Base-by-base conservation (phyloP, 2,888 invertebrate genomes). In the Lycaena phlaeas region DNA sequence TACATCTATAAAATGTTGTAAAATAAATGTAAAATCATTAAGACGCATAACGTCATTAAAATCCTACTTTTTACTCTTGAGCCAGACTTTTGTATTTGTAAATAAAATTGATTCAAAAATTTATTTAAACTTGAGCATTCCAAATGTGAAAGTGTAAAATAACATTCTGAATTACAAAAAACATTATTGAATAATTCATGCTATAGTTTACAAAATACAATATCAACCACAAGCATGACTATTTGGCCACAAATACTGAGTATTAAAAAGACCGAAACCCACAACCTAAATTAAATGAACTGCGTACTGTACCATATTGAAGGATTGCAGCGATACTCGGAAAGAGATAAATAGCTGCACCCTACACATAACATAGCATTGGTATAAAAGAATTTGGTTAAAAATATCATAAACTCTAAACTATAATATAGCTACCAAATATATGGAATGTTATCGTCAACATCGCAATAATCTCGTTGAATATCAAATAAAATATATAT, bases 341-440 rank as follows among this genome's bases (percentile, higher is more conserved):
- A 34, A n/a, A n/a, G n/a, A n/a, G n/a, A 30, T 11, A 36, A 34
- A 10, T 39, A 56, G 54, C 57, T 60, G 62, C 64, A 56, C 56
- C 60, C 57, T 53, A 49, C 44, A 64, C 61, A 63, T 59, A 66
- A 59, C 68, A 70, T 57, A 74, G 71, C 81, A 82, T 81, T 82
- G 82, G 81, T 81, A 81, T 81, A 66, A 69, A 71, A 73, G 61
- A 79, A 79, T 79, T 82, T 81, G 79, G 81, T 79, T 77, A 78
- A 67, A 67, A 67, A 68, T 50, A 49, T 61, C 53, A 64, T 73
- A 75, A 68, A 72, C 67, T 64, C 75, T 78, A 71, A 56, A 64
- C 49, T 69, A 77, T 59, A 68, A 52, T 57, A 58, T 68, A 77
- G 71, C 78, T 79, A 79, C 71, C 70, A 58, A 64, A 42, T n/a